Evolutionary conservation across 2,888 invertebrate genomes (phyloP).

Genomic region (Teinopalpus imperialis): DNA sequence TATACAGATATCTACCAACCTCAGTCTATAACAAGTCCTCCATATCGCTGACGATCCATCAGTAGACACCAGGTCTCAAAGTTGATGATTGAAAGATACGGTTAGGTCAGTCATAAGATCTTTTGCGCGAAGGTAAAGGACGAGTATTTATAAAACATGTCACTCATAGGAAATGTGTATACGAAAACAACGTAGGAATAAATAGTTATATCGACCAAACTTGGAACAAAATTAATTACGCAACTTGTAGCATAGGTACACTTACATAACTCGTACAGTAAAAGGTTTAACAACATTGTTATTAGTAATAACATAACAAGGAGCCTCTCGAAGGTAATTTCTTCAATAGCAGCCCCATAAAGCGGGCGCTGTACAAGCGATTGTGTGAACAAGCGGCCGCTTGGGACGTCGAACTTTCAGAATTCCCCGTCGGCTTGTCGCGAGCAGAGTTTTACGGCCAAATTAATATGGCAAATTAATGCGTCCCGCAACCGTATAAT

Average conservation of each 20-base stretch:
- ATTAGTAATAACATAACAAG: constrained; percentile 65
- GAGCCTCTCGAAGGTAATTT: constrained; percentile 53
- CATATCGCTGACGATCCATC: too few species aligned
- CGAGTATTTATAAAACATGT: too few species aligned
- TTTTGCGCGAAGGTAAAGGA: too few species aligned
- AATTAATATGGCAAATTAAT: constrained; percentile 84
- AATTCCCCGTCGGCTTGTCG: constrained; percentile 75
- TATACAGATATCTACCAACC: too few species aligned
- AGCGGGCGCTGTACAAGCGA: constrained; percentile 52
- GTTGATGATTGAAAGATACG: too few species aligned
- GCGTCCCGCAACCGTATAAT: constrained; percentile 78
- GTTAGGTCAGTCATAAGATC: too few species aligned
- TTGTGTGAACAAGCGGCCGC: constrained; percentile 77
- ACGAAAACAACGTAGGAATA: too few species aligned
- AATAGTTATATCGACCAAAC: constrained; percentile 7
- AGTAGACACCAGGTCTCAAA: too few species aligned
- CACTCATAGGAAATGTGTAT: too few species aligned
- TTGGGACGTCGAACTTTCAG: constrained; percentile 72
- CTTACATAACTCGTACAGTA: constrained; percentile 27
- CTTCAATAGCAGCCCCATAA: constrained; percentile 64
- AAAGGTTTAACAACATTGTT: constrained; percentile 56
- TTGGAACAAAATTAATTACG: constrained; percentile 21
- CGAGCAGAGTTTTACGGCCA: constrained; percentile 81
- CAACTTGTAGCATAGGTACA: neutral
- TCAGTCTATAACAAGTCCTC: too few species aligned